Base-by-base conservation (phyloP, 1,140 invertebrate genomes). In the Brachionus rotundiformis region DNA sequence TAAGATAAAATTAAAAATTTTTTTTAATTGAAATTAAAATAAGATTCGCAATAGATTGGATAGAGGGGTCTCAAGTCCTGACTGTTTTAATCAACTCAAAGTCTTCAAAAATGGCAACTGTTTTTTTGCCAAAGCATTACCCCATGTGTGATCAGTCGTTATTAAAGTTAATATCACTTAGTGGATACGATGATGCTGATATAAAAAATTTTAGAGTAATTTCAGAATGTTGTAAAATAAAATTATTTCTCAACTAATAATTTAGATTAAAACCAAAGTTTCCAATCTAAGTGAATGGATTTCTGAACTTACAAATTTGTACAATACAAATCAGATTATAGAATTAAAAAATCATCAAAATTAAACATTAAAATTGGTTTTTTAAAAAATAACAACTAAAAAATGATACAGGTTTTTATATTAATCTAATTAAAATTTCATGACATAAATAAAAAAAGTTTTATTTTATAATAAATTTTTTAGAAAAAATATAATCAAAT, bases 21-120 rank as follows among this genome's bases (percentile, higher is more conserved):
- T 3, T 11, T 33, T 73, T 44, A 33, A 73, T n/a, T n/a, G n/a
- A 76, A 54, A 79, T 1, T 5, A 59, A n/a, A 59, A 13, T 59
- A 33, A 79, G 76, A 79, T 79, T 59, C 39, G 76, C 76, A 7
- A n/a, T 79, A n/a, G 76, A 79, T 54, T 79, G 76, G 76, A 79
- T 79, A 3, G 54, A 79, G 23, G 76, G 76, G 3, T 79, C 76
- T 10, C 76, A 54, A 4, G 47, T 79, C n/a, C 19, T 79, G 47
- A 59, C 47, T 25, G 54, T 79, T 79, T 79, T 79, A 27, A 54
- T 79, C 2, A 79, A 79, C 23, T 79, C 76, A 41, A 79, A 79
- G 49, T 54, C 76, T 11, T 79, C 76, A n/a, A 79, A 79, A 63
- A 54, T 54, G 47, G 76, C 76, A 16, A 79, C 76, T 63, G 29